A percentile compares a stretch with the other conserved stretches of the same genome.
These are phyloP conservation scores for Syrrhaptes paradoxus DNA, from an alignment of 2,113 vertebrate genomes.

Conservation along the genomic window DNA sequence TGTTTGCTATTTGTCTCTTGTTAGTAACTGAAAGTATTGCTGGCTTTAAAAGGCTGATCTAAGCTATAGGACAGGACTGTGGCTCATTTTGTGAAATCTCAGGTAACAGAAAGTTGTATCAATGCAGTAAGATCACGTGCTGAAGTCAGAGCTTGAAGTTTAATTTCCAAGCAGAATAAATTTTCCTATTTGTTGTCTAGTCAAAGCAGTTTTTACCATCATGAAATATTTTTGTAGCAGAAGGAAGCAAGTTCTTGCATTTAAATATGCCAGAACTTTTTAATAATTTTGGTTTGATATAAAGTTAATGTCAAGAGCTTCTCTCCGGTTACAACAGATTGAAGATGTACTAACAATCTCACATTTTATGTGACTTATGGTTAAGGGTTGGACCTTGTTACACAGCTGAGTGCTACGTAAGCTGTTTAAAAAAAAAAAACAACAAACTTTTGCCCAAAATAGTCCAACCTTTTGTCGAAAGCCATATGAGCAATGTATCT, in stretches of 20 bases:
- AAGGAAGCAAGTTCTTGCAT: neutral
- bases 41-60: neutral
- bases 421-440: neutral
- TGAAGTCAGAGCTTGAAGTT: slow-evolving; percentile 21
- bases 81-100: neutral
- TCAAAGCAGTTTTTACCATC: slow-evolving; percentile 17
- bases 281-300: neutral
- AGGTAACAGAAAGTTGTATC: slow-evolving; percentile 15
- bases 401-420: neutral
- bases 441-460: neutral
- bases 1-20: neutral
- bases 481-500: neutral
- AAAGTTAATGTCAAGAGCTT: neutral
- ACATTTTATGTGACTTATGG: neutral
- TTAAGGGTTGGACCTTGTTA: neutral
- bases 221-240: neutral
- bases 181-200: slow-evolving; percentile 38
- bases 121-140: neutral
- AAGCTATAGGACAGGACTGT: neutral
- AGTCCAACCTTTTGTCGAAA: neutral
- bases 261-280: neutral
- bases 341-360: neutral
- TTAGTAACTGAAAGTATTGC: neutral
- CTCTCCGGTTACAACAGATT: neutral
- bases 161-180: slow-evolving; percentile 19